These are phyloP conservation scores for Eulimnadia texana DNA, from an alignment of 1,140 invertebrate species.

Conservation along the genomic window DNA sequence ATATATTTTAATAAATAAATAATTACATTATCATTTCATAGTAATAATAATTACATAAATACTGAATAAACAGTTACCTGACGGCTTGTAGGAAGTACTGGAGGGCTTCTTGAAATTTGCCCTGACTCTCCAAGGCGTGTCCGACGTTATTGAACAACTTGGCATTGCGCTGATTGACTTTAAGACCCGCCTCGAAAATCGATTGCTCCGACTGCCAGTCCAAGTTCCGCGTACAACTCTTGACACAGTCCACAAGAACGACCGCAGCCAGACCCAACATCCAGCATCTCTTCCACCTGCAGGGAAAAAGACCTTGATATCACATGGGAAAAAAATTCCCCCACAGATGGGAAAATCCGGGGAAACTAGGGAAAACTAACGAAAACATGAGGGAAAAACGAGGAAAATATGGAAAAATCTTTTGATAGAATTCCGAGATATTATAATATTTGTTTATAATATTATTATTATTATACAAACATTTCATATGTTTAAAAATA, in stretches of 20 bases:
- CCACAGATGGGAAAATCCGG: no score
- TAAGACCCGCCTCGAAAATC: conserved; percentile 80
- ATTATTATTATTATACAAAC: no score
- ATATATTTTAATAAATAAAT: conserved; percentile 7
- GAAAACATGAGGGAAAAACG: conserved; percentile 47
- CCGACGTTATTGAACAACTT: conserved; percentile 96
- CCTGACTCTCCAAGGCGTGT: conserved; percentile 77
- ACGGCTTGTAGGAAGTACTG: conserved; percentile 85
- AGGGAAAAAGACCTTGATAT: not conserved
- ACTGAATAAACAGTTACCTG: no score
- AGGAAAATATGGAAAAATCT: conserved; percentile 45
- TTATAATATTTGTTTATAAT: no score
- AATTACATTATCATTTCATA: not conserved
- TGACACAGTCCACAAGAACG: conserved; percentile 38
- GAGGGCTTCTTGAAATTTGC: conserved; percentile 67
- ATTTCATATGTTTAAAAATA: not conserved
- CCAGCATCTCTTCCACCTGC: not conserved
- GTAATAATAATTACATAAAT: no score
- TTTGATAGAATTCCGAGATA: no score
- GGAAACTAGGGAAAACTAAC: conserved; percentile 55
- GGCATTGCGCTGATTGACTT: conserved; percentile 81
- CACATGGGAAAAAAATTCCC: no score
- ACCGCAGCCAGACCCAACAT: not conserved
- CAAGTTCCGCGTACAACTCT: conserved; percentile 71
- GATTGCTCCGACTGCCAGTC: conserved; percentile 88